Evolutionary conservation across 2,888 invertebrate genomes (phyloP).

Genomic region (Ectropis crepuscularia): DNA sequence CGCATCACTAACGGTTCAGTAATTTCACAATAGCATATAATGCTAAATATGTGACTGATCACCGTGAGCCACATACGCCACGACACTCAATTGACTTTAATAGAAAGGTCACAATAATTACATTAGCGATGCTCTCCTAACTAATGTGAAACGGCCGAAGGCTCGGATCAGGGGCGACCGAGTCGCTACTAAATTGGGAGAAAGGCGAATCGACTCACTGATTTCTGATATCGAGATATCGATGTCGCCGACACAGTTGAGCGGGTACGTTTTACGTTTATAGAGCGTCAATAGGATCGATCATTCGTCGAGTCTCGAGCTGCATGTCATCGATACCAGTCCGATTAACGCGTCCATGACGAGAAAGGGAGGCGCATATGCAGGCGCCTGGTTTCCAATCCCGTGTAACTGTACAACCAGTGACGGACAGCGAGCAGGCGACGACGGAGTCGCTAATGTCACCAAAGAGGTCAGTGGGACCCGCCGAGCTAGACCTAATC

Average conservation of each 20-base stretch:
- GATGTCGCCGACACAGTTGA: conserved; percentile 38
- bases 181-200: conserved; percentile 42
- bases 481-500: conserved; percentile 53
- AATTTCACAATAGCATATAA: conserved; percentile 55
- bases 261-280: conserved; percentile 34
- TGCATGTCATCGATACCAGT: conserved; percentile 4
- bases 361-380: conserved; percentile 7
- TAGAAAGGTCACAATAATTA: conserved; percentile 76
- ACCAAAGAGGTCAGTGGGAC: conserved; percentile 69
- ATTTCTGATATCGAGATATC: conserved; percentile 37
- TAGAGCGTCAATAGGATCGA: conserved; percentile 21
- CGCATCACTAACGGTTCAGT: conserved; percentile 52
- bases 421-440: conserved; percentile 60
- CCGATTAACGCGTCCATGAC: conserved; percentile 6
- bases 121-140: conserved; percentile 62
- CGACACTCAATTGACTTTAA: conserved; percentile 68
- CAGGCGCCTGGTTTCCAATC: conserved; percentile 15
- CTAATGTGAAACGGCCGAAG: conserved; percentile 57
- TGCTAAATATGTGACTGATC: conserved; percentile 32
- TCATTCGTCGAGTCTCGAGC: background rate
- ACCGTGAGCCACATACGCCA: conserved; percentile 30
- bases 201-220: conserved; percentile 41
- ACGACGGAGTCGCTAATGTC: conserved; percentile 64
- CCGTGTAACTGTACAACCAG: conserved; percentile 54
- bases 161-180: conserved; percentile 36